Percentiles rank a stretch among this genome's conserved stretches.
Evolutionary conservation across 2,797 vertebrate species (phyloP).

Genomic region (Lutjanus argentimaculatus): DNA sequence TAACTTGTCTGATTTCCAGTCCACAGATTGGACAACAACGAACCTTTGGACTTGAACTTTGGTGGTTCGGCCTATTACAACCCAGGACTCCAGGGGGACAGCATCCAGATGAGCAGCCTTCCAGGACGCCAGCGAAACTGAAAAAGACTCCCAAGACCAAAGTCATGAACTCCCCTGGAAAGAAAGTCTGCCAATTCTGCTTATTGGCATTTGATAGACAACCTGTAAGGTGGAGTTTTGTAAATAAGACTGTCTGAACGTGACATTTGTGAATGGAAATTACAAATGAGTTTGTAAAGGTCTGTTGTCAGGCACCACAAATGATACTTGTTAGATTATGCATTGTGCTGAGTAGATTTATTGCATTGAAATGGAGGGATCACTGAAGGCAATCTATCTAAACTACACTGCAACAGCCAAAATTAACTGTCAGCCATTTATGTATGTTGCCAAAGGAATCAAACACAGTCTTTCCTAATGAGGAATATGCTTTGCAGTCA

Average conservation of each 20-base stretch:
- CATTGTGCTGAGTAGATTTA: constrained; percentile 42
- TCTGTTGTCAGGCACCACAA: constrained; percentile 27
- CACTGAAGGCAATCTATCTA: constrained; percentile 33
- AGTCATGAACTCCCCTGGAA: constrained; percentile 32
- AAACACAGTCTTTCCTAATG: constrained; percentile 45
- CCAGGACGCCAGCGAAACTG: constrained; percentile 61
- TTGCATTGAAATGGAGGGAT: constrained; percentile 34
- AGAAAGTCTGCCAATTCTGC: constrained; percentile 4
- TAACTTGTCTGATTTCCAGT: constrained; percentile 78
- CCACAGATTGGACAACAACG: constrained; percentile 87
- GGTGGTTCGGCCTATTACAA: constrained; percentile 86
- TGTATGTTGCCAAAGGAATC: constrained; percentile 74
- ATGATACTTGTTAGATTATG: constrained; percentile 36
- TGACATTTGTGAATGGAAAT: constrained; percentile 30
- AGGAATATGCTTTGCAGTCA: constrained; percentile 24
- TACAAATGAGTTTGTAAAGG: constrained; percentile 26
- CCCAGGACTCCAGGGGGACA: constrained; percentile 80
- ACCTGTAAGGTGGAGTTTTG: constrained; percentile 30
- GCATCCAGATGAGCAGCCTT: constrained; percentile 85
- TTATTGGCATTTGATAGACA: constrained; percentile 16
- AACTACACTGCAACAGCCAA: constrained; percentile 59
- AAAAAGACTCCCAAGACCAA: constrained; percentile 37
- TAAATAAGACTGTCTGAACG: constrained; percentile 36
- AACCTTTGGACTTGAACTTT: constrained; percentile 84
- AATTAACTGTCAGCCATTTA: constrained; percentile 59